These are phyloP conservation scores for Diuraphis noxia DNA, from an alignment of 1,140 invertebrate species.

Conservation along the genomic window DNA sequence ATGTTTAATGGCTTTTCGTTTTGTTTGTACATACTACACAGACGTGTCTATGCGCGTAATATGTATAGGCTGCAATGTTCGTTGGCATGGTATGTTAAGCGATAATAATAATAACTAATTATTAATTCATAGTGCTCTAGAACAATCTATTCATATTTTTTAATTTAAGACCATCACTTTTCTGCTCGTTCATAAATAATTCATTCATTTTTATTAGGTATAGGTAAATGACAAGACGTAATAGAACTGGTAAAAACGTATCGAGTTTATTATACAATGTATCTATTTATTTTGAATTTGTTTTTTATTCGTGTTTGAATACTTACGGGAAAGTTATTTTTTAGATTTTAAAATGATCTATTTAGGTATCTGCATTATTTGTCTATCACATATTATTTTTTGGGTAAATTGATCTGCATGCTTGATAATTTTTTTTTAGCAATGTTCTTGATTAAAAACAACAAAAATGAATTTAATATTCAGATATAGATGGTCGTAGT, in stretches of 20 bases:
- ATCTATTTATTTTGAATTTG: background rate
- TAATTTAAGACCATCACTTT: background rate
- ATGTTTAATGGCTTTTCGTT: conserved; percentile 28
- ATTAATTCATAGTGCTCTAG: background rate
- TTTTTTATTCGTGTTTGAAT: background rate
- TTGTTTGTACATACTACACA: conserved; percentile 35
- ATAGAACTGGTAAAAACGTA: background rate
- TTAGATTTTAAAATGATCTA: background rate
- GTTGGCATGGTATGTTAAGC: background rate
- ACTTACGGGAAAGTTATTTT: background rate
- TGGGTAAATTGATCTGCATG: background rate
- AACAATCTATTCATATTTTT: background rate
- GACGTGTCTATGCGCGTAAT: background rate
- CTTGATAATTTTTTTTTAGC: background rate
- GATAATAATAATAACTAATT: conserved; percentile 18
- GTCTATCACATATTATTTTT: background rate
- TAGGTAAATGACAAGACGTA: background rate
- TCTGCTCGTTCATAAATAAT: background rate
- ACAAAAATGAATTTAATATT: background rate
- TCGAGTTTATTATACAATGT: background rate
- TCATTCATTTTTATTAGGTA: background rate
- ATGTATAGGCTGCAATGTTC: background rate
- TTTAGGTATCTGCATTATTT: background rate
- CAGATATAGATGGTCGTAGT: background rate
- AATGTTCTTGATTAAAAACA: background rate